Evolutionary conservation across 2,797 vertebrate species (phyloP).

Genomic region (Gallinago nigripennis): DNA sequence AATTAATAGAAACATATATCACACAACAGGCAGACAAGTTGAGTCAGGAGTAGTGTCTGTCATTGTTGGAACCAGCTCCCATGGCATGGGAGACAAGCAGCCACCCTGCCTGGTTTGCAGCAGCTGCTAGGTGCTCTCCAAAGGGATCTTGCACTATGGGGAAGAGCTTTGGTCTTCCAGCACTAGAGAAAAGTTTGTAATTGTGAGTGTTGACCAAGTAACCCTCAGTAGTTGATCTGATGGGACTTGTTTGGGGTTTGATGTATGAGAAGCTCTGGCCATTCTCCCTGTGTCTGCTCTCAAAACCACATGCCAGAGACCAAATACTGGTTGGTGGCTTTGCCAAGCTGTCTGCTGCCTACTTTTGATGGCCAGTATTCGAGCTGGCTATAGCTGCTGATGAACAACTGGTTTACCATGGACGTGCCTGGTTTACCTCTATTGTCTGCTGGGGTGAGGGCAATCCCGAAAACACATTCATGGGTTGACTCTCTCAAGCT

Average conservation of each 20-base stretch:
- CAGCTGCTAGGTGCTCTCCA: not conserved
- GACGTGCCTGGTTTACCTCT: not conserved
- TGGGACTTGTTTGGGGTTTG: not conserved
- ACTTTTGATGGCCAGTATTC: not conserved
- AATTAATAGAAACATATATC: not conserved
- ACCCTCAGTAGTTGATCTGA: not conserved
- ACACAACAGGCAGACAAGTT: not conserved
- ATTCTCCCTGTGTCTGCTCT: not conserved
- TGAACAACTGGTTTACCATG: not conserved
- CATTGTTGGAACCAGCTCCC: not conserved
- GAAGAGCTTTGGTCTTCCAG: not conserved
- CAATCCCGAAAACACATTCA: not conserved
- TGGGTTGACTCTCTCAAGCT: not conserved
- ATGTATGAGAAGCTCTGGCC: not conserved
- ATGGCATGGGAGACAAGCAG: not conserved
- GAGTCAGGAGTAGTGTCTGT: fast-evolving
- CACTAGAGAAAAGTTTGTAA: not conserved
- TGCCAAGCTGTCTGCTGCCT: not conserved
- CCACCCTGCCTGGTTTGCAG: not conserved
- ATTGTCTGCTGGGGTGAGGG: fast-evolving
- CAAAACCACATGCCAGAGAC: not conserved
- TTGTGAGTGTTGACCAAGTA: not conserved
- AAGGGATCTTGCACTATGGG: not conserved
- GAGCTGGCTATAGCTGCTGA: not conserved
- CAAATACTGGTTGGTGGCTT: not conserved